A percentile compares a stretch with the other conserved stretches of the same genome.
These are phyloP conservation scores for Pollenia amentaria DNA, from an alignment of 2,888 invertebrate species.

Conservation along the genomic window DNA sequence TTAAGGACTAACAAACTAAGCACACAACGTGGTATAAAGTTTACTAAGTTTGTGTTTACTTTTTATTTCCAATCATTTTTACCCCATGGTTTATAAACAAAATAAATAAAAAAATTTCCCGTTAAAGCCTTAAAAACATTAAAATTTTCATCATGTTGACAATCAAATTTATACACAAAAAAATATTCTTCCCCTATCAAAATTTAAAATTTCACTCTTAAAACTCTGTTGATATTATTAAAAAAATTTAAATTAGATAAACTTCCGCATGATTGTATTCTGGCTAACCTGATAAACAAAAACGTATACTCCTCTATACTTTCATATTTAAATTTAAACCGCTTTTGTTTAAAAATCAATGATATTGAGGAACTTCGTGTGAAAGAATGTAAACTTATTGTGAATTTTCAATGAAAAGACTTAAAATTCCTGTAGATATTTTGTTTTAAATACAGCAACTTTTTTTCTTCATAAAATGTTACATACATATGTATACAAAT, in stretches of 20 bases:
- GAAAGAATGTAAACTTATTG: slow-evolving; percentile 4
- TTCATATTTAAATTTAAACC: neutral
- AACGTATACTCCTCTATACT: neutral
- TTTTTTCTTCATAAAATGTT: too few species aligned
- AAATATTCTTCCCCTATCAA: neutral
- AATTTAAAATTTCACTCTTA: neutral
- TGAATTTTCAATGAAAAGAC: neutral
- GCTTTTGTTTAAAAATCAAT: neutral
- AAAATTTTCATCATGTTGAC: neutral
- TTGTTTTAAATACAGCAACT: neutral
- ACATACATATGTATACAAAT: neutral
- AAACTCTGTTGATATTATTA: too few species aligned
- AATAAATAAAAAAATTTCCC: too few species aligned
- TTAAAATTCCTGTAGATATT: neutral
- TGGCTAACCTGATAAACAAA: too few species aligned
- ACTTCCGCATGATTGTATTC: slow-evolving; percentile 25
- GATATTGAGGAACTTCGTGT: neutral
- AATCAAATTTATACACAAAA: neutral
- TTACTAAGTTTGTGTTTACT: too few species aligned
- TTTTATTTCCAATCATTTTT: too few species aligned
- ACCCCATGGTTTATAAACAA: too few species aligned
- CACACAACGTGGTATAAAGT: too few species aligned
- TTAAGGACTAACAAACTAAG: too few species aligned
- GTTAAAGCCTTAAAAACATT: neutral
- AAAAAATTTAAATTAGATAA: slow-evolving; percentile 31